A percentile compares a stretch with the other conserved stretches of the same genome.
Conservation (phyloP, 2,797 vertebrate genomes). For the Brachyalestes nurse region DNA sequence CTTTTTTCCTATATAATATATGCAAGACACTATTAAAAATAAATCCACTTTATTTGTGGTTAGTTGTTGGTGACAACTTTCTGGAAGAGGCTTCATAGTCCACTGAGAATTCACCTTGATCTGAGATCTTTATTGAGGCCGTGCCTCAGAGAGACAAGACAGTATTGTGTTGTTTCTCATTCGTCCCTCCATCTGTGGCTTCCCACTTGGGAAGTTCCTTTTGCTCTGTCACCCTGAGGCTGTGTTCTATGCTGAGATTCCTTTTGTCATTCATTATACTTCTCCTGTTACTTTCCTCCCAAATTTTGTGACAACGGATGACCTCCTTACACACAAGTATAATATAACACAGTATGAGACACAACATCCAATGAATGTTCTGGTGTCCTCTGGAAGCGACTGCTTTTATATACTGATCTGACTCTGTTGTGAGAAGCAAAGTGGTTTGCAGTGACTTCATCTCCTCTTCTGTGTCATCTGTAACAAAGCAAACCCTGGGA, state of each 20-base stretch:
- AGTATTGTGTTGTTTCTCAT: slow-evolving; percentile 39
- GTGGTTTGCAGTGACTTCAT: slow-evolving; percentile 69
- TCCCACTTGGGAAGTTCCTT: slow-evolving; percentile 30
- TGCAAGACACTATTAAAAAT: not conserved
- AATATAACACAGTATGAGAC: slow-evolving; percentile 46
- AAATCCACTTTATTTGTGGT: not conserved
- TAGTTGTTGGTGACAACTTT: not conserved
- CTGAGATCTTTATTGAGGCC: slow-evolving; percentile 34
- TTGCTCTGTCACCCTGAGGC: slow-evolving; percentile 40
- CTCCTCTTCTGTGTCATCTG: slow-evolving; percentile 75
- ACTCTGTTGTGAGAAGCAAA: not conserved
- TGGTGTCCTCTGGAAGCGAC: slow-evolving; percentile 7
- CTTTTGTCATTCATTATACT: slow-evolving; percentile 29
- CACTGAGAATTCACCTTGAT: slow-evolving; percentile 23
- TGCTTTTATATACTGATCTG: not conserved
- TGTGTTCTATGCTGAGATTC: slow-evolving; percentile 15
- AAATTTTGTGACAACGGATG: slow-evolving; percentile 6
- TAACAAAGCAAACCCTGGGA: slow-evolving; percentile 65
- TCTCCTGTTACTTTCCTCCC: slow-evolving; percentile 24
- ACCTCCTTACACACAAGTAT: slow-evolving; percentile 51
- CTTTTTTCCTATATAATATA: not conserved
- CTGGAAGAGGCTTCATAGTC: not conserved
- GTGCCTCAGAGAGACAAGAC: slow-evolving; percentile 11
- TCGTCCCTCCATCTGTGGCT: not conserved
- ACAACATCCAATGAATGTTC: slow-evolving; percentile 33